A percentile compares a stretch with the other conserved stretches of the same genome.
These are phyloP conservation scores for Popillia japonica DNA, from an alignment of 1,140 invertebrate genomes.

Conservation along the genomic window DNA sequence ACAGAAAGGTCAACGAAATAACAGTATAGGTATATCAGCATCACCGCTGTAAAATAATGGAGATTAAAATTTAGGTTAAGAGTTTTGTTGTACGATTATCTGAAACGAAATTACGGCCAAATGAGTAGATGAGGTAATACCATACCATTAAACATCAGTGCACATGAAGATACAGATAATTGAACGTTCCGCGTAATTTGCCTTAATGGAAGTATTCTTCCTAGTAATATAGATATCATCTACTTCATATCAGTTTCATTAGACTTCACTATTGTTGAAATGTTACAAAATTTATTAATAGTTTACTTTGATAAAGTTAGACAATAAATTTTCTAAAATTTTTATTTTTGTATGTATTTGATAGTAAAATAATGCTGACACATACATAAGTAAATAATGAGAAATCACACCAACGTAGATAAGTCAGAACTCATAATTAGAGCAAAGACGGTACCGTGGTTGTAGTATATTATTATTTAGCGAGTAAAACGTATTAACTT, in stretches of 20 bases:
- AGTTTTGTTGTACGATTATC: slow-evolving; percentile 5
- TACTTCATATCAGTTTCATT: not conserved
- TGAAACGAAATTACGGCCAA: not conserved
- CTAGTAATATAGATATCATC: not conserved
- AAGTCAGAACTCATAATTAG: too few species aligned
- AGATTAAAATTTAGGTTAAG: slow-evolving; percentile 19
- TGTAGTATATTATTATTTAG: too few species aligned
- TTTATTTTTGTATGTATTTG: too few species aligned
- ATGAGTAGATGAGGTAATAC: not conserved
- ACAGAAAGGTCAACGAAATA: slow-evolving; percentile 16
- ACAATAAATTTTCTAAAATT: too few species aligned
- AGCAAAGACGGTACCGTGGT: too few species aligned
- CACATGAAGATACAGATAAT: not conserved
- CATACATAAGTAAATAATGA: too few species aligned
- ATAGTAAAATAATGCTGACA: too few species aligned
- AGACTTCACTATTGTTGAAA: not conserved
- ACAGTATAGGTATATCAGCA: slow-evolving; percentile 5
- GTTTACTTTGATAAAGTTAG: not conserved
- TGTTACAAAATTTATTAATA: not conserved
- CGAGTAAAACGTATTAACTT: not conserved
- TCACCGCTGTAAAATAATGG: not conserved
- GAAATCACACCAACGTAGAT: too few species aligned
- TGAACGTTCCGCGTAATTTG: not conserved
- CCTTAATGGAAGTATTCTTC: slow-evolving; percentile 1
- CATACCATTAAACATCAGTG: not conserved